These are phyloP conservation scores for Cydia splendana DNA, from an alignment of 1,140 invertebrate species.

Conservation along the genomic window DNA sequence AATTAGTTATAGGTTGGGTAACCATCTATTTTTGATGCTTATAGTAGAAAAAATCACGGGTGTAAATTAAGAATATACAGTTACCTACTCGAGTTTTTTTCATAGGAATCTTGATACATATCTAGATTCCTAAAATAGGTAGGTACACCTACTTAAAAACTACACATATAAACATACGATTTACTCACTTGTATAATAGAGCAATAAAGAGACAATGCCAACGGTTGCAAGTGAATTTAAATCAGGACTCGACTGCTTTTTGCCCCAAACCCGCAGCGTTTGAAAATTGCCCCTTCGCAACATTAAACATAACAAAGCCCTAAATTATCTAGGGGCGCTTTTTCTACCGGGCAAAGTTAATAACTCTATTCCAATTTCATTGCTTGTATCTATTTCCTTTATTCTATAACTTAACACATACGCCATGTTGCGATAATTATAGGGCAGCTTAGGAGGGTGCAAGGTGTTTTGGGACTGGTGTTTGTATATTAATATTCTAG, in stretches of 20 bases:
- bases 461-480: constrained; percentile 39
- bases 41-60: too few relatives aligned
- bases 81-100: too few relatives aligned
- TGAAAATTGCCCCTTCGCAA: constrained; percentile 8
- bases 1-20: too few relatives aligned
- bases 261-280: constrained; percentile 12
- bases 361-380: constrained; percentile 32
- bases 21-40: too few relatives aligned
- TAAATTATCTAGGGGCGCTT: constrained; percentile 28
- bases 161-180: neutral
- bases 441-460: constrained; percentile 31
- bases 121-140: too few relatives aligned
- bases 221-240: neutral
- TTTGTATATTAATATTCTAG: constrained; percentile 56
- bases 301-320: constrained; percentile 30
- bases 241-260: neutral
- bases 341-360: constrained; percentile 20
- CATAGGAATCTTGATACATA: too few relatives aligned
- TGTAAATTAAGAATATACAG: too few relatives aligned
- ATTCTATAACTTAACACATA: constrained; percentile 34
- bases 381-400: constrained; percentile 38
- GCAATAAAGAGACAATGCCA: constrained; percentile 1
- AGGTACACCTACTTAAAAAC: too few relatives aligned
- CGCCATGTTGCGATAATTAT: constrained; percentile 41
- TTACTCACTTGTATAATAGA: neutral